Conservation (phyloP, 1,140 invertebrate genomes). For the Plectrocnemia conspersa region DNA sequence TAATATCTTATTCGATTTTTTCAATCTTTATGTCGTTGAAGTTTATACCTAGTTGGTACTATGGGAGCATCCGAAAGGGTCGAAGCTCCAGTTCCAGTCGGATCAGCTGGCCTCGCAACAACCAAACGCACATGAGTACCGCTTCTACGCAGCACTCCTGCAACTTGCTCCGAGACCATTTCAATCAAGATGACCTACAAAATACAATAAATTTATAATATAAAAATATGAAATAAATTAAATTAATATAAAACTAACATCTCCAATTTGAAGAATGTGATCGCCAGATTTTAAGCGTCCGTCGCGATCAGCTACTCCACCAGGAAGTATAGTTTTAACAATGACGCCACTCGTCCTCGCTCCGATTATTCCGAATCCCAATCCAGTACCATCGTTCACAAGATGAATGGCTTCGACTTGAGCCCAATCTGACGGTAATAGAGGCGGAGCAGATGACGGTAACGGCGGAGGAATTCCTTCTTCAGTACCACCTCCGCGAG, state of each 20-base stretch:
- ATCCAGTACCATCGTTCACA: constrained; percentile 90
- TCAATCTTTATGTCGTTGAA: neutral
- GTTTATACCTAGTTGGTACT: constrained; percentile 53
- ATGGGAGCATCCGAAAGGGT: constrained; percentile 61
- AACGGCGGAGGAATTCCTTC: constrained; percentile 29
- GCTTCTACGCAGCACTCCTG: constrained; percentile 89
- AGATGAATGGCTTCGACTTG: constrained; percentile 94
- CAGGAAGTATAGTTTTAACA: constrained; percentile 93
- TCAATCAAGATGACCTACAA: constrained; percentile 87
- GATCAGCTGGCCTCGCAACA: constrained; percentile 84
- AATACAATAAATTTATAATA: constrained; percentile 46
- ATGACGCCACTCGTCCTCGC: constrained; percentile 94
- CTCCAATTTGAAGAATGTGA: constrained; percentile 94
- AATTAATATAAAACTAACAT: constrained; percentile 48
- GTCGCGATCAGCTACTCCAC: constrained; percentile 92
- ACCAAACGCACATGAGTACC: constrained; percentile 89
- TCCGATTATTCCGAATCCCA: constrained; percentile 97
- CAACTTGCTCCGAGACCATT: constrained; percentile 96
- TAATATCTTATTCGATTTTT: neutral
- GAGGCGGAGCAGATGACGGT: constrained; percentile 27
- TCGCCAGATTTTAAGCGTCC: constrained; percentile 90
- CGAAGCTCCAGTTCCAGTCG: constrained; percentile 57
- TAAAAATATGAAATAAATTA: constrained; percentile 8
- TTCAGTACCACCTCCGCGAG: constrained; percentile 40
- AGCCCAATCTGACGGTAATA: constrained; percentile 74